phyloP scores from a whole-genome alignment of 2,113 vertebrate genomes.

The Pseudorectes ferrugineus region DNA sequence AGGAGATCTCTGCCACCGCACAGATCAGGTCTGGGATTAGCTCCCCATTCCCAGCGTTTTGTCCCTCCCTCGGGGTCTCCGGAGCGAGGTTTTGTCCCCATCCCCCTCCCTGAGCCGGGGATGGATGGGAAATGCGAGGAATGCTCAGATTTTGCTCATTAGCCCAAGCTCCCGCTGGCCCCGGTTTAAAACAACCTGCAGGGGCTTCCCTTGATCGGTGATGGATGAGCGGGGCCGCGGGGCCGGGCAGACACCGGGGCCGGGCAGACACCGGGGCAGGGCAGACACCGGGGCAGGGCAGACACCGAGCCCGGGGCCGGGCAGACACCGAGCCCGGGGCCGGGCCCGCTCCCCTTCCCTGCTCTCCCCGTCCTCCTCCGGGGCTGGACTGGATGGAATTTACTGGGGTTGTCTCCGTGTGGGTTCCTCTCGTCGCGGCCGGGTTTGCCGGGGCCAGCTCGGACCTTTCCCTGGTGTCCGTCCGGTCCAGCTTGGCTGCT shows the following conservation, averaged over 20 bases:
- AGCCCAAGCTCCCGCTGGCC: conserved; percentile 83
- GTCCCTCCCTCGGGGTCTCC: not conserved
- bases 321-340: conserved; percentile 61
- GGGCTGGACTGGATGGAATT: conserved; percentile 26
- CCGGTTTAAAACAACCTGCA: conserved; percentile 58
- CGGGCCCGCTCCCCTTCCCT: not conserved
- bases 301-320: not conserved
- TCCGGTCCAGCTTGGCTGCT: not conserved
- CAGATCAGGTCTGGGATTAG: fast-evolving
- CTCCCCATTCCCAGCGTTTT: fast-evolving
- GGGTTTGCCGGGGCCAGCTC: not conserved
- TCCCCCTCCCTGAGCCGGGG: not conserved
- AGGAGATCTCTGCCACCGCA: not conserved
- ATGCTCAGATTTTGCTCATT: conserved; percentile 80
- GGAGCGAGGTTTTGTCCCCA: not conserved
- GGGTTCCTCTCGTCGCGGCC: not conserved
- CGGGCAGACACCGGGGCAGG: conserved; percentile 32
- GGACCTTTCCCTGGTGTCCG: not conserved
- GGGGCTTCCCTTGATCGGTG: conserved; percentile 79
- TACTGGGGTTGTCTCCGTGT: conserved; percentile 60
- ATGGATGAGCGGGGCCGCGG: conserved; percentile 69
- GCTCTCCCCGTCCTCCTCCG: not conserved
- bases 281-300: no score
- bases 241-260: conserved; percentile 55
- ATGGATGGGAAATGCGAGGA: conserved; percentile 74